Percentiles rank a stretch among this genome's conserved stretches.
Conservation (phyloP, 2,797 vertebrate species). For the Gymnoscopelus braueri region DNA sequence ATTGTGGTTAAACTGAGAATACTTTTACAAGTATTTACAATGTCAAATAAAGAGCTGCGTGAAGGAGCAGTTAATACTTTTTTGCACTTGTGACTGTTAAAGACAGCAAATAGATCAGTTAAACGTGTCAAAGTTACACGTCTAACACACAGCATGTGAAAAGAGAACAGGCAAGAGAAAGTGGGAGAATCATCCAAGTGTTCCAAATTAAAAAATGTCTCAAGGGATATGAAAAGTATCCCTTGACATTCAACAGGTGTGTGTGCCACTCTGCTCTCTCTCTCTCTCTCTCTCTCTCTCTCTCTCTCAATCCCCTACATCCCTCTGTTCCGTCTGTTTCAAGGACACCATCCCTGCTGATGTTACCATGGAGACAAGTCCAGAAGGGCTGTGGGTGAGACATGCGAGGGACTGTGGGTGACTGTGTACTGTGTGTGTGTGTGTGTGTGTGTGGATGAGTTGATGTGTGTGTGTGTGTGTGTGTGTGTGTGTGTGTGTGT, state of each 20-base stretch:
- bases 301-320: conserved; percentile 54
- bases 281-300: conserved; percentile 43
- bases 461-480: not conserved
- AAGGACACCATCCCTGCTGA: conserved; percentile 83
- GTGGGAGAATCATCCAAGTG: conserved; percentile 16
- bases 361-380: conserved; percentile 83
- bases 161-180: conserved; percentile 14
- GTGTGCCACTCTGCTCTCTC: conserved; percentile 13
- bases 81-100: no score
- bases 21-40: no score
- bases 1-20: no score
- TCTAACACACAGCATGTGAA: no score
- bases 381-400: conserved; percentile 80
- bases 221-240: conserved; percentile 39
- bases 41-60: no score
- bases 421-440: conserved; percentile 30
- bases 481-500: conserved; percentile 24
- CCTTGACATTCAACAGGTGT: conserved; percentile 75
- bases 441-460: conserved; percentile 31
- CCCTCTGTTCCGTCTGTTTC: conserved; percentile 77
- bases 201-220: conserved; percentile 61
- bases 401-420: conserved; percentile 75
- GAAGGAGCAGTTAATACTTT: no score
- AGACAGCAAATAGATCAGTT: no score
- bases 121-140: no score